Percentiles rank a stretch among this genome's conserved stretches.
Conservation (phyloP, 2,797 vertebrate genomes). For the Pseudotriccus pelzelni region DNA sequence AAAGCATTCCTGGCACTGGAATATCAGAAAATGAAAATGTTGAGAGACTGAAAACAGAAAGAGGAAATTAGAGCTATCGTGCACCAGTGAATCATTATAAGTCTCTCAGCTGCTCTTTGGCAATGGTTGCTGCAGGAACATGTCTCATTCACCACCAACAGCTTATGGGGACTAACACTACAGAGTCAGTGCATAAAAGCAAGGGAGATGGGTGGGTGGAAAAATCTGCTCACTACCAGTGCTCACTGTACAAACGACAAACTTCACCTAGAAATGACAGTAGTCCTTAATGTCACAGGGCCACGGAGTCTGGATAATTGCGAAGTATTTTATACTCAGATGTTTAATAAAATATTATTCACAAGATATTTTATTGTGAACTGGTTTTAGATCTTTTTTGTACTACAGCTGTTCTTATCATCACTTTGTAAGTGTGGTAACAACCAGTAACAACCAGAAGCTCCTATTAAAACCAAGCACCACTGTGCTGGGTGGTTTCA, state of each 20-base stretch:
- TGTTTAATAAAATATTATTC: neutral
- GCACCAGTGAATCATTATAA: slow-evolving; percentile 50
- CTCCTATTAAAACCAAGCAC: neutral
- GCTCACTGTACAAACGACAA: neutral
- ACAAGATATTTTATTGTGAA: neutral
- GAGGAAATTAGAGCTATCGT: slow-evolving; percentile 51
- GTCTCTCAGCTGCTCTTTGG: slow-evolving; percentile 55
- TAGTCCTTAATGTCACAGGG: neutral
- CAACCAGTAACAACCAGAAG: neutral
- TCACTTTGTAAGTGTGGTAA: neutral
- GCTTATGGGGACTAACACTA: slow-evolving; percentile 1
- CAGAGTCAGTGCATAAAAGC: neutral
- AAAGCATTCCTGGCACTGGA: slow-evolving; percentile 39
- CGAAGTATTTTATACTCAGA: neutral
- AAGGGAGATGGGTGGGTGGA: neutral
- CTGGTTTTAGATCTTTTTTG: neutral
- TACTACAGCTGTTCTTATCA: neutral
- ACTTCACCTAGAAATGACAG: neutral
- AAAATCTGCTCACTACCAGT: slow-evolving; percentile 23
- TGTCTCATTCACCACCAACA: slow-evolving; percentile 17
- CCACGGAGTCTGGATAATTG: neutral
- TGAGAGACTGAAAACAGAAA: slow-evolving; percentile 46
- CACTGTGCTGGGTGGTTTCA: neutral
- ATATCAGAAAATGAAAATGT: slow-evolving; percentile 42
- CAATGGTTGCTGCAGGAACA: slow-evolving; percentile 34